Conservation (phyloP, 2,888 invertebrate genomes). For the Tiphia femorata region DNA sequence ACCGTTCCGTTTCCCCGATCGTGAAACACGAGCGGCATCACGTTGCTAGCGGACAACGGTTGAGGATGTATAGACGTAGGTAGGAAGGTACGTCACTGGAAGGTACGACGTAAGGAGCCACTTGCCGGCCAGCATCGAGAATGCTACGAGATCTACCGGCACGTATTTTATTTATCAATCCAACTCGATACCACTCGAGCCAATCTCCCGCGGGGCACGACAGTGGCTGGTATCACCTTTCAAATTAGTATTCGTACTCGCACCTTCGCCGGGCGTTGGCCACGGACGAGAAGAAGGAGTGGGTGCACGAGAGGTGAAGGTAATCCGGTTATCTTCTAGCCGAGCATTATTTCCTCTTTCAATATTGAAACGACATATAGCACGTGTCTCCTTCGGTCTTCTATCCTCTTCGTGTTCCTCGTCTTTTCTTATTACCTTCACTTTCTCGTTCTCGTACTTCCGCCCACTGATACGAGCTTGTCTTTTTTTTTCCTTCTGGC, state of each 20-base stretch:
- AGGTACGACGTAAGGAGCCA: too few species aligned
- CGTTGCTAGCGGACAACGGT: conserved; percentile 19
- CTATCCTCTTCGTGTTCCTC: conserved; percentile 11
- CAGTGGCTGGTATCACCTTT: conserved; percentile 39
- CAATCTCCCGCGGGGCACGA: conserved; percentile 12
- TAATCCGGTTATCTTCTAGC: conserved; percentile 61
- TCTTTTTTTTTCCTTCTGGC: conserved; percentile 9
- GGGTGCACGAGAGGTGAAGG: conserved; percentile 32
- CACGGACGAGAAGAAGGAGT: conserved; percentile 23
- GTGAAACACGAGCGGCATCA: conserved; percentile 31
- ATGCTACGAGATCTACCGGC: conserved; percentile 3
- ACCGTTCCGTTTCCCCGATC: conserved; percentile 16
- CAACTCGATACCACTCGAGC: conserved; percentile 25
- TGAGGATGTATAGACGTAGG: not conserved
- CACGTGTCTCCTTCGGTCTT: conserved; percentile 9
- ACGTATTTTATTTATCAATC: conserved; percentile 50
- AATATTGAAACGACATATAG: conserved; percentile 50
- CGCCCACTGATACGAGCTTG: too few species aligned
- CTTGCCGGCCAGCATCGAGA: not conserved
- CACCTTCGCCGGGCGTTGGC: conserved; percentile 9
- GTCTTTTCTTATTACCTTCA: conserved; percentile 8
- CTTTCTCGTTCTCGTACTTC: conserved; percentile 8
- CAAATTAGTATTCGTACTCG: conserved; percentile 50
- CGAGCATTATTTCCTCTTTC: conserved; percentile 59
- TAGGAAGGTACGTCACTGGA: not conserved